These are phyloP conservation scores for Montipora cactus DNA, from an alignment of 64 coral and sea anemone genomes.

Conservation along the genomic window DNA sequence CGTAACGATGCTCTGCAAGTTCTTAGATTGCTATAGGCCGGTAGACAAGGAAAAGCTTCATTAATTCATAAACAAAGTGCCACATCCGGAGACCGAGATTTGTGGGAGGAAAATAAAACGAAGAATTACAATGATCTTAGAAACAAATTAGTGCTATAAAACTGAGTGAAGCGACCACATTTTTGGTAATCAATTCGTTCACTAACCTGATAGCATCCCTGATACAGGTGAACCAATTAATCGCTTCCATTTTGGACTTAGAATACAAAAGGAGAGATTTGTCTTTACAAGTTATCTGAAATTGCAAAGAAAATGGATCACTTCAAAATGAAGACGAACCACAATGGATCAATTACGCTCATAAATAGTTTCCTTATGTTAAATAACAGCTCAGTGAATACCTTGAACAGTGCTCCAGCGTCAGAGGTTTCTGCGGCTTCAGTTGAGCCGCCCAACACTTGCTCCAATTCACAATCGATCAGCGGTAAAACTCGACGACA, in stretches of 20 bases:
- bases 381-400: slow-evolving; percentile 9
- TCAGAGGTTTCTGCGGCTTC: slow-evolving; percentile 67
- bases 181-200: not conserved
- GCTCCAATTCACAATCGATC: slow-evolving; percentile 84
- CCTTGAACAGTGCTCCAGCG: slow-evolving; percentile 92
- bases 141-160: not conserved
- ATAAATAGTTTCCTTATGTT: not conserved
- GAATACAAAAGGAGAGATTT: slow-evolving; percentile 90
- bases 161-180: too few species aligned
- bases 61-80: not conserved
- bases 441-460: slow-evolving; percentile 85
- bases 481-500: slow-evolving; percentile 92
- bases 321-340: not conserved
- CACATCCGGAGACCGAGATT: not conserved
- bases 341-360: not conserved
- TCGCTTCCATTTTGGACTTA: slow-evolving; percentile 75
- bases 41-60: not conserved
- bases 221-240: slow-evolving; percentile 73
- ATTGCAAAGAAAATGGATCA: not conserved
- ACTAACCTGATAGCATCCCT: slow-evolving; percentile 75
- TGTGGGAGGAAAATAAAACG: not conserved
- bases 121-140: not conserved
- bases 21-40: slow-evolving; percentile 62
- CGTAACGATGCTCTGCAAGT: slow-evolving; percentile 73
- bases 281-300: slow-evolving; percentile 81